Conservation (phyloP, 2,113 vertebrate species). For the Poecile atricapillus region DNA sequence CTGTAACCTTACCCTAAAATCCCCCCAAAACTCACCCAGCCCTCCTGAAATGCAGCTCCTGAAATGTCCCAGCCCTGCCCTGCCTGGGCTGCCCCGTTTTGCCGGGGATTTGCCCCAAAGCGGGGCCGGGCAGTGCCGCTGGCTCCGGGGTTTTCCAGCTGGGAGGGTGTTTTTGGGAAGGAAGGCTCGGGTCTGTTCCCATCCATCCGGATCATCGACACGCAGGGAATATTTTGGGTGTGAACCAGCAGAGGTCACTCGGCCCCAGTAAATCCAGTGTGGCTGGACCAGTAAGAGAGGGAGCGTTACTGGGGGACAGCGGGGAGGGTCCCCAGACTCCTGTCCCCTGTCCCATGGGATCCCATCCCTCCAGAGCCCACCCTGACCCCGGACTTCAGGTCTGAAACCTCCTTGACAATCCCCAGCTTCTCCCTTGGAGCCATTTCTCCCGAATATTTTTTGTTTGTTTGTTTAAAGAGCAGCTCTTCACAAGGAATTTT, state of each 20-base stretch:
- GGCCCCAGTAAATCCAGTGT: background rate
- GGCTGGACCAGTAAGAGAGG: background rate
- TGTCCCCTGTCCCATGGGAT: background rate
- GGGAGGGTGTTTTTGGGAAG: background rate
- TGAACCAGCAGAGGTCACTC: conserved; percentile 9
- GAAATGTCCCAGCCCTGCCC: too few relatives aligned
- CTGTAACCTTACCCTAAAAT: background rate
- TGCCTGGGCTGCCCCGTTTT: background rate
- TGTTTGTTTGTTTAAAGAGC: background rate
- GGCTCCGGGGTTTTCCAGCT: background rate
- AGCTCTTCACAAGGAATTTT: background rate
- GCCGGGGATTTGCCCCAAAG: background rate
- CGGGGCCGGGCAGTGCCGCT: background rate
- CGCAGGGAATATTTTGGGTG: background rate
- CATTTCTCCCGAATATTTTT: background rate
- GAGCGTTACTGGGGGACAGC: background rate
- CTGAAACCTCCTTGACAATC: background rate
- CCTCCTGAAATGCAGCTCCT: background rate
- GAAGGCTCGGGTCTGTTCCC: background rate
- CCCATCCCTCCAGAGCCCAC: background rate
- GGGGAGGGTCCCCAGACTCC: background rate
- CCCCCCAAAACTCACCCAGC: background rate
- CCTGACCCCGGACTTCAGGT: too few relatives aligned
- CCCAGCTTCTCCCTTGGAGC: background rate
- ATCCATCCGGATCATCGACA: accelerated